These are phyloP conservation scores for Calonectris borealis DNA, from an alignment of 2,113 vertebrate species.

Conservation along the genomic window DNA sequence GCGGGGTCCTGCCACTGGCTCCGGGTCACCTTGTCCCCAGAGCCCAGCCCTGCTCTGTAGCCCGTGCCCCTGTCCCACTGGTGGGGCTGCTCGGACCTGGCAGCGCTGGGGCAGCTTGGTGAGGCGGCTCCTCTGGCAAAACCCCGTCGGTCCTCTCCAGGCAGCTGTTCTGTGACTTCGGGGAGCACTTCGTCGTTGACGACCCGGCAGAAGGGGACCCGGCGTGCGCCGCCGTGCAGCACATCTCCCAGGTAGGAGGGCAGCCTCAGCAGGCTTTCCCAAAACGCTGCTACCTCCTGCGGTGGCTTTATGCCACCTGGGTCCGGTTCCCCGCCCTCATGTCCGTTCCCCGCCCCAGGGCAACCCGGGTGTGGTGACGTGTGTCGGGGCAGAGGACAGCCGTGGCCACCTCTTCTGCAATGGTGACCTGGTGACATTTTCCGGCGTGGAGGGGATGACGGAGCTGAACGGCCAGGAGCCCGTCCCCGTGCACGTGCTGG, in stretches of 20 bases:
- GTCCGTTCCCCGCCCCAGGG: slow-evolving; percentile 45
- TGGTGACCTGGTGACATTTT: slow-evolving; percentile 77
- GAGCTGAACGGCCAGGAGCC: slow-evolving; percentile 81
- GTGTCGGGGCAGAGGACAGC: slow-evolving; percentile 1
- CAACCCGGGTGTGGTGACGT: slow-evolving; percentile 81
- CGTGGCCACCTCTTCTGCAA: slow-evolving; percentile 26
- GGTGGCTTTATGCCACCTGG: neutral
- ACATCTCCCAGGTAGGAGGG: slow-evolving; percentile 80
- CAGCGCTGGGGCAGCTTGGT: neutral
- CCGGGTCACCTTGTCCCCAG: neutral
- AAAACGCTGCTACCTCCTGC: rapidly evolving
- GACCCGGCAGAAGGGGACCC: slow-evolving; percentile 77
- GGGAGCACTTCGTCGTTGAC: slow-evolving; percentile 74
- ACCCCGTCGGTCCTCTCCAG: slow-evolving; percentile 21
- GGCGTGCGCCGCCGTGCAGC: slow-evolving; percentile 54
- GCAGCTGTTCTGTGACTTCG: slow-evolving; percentile 93
- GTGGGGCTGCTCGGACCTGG: rapidly evolving
- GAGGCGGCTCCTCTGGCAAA: neutral
- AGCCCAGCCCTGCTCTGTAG: neutral
- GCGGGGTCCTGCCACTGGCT: neutral
- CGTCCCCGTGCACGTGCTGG: slow-evolving; percentile 52
- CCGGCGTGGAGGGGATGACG: slow-evolving; percentile 84
- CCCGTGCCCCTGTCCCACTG: rapidly evolving
- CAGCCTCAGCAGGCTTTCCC: too few relatives aligned
- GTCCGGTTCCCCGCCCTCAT: rapidly evolving